phyloP scores from a whole-genome alignment of 2,888 invertebrate species.

The Eilema sororculum region DNA sequence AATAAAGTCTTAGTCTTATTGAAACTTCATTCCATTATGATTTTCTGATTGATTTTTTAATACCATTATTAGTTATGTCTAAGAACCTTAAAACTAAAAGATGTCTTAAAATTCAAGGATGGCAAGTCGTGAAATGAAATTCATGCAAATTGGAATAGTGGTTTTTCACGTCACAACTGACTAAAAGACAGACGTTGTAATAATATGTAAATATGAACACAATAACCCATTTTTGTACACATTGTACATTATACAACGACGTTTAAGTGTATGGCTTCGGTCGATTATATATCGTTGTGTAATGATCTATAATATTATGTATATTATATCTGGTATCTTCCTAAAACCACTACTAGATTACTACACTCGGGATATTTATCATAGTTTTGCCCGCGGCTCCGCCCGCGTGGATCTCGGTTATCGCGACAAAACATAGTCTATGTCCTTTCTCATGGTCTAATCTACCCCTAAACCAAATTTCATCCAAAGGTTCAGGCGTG shows the following conservation, averaged over 20 bases:
- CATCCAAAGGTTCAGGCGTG: no score
- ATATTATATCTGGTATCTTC: neutral
- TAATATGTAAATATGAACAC: neutral
- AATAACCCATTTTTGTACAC: neutral
- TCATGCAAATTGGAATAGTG: neutral
- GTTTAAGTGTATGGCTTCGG: constrained; percentile 1
- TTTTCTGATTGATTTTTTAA: no score
- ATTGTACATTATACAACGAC: neutral
- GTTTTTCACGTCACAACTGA: neutral
- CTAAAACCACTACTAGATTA: neutral
- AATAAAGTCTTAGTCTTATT: no score
- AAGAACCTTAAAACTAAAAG: neutral
- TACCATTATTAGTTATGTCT: neutral
- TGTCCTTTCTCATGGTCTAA: no score
- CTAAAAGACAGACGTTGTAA: neutral
- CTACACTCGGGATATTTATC: neutral
- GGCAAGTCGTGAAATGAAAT: neutral
- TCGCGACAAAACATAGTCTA: no score
- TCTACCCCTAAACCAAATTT: no score
- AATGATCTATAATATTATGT: neutral
- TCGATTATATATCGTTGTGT: neutral
- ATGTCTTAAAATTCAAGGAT: neutral
- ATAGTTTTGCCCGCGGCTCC: no score
- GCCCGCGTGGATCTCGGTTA: no score
- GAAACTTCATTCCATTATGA: no score